Evolutionary conservation across 2,888 invertebrate genomes (phyloP).

Genomic region (Ophioninae sp.): DNA sequence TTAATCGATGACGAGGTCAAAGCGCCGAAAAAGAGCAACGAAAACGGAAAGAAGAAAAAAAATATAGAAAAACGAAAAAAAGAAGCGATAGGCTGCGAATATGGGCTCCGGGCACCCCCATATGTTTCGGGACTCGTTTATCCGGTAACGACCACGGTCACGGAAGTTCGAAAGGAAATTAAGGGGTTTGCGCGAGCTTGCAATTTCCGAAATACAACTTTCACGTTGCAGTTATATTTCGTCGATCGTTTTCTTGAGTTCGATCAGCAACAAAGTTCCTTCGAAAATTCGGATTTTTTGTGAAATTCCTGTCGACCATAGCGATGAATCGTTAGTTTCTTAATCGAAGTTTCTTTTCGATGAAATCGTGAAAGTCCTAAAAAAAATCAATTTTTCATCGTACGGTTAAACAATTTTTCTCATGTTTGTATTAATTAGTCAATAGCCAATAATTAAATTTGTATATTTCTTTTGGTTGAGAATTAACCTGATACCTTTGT

Average conservation of each 20-base stretch:
- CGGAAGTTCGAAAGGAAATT: constrained; percentile 13
- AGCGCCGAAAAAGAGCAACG: constrained; percentile 38
- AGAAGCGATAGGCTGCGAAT: constrained; percentile 48
- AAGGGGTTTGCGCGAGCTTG: constrained; percentile 6
- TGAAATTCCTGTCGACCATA: too few relatives aligned
- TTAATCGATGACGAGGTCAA: constrained; percentile 43
- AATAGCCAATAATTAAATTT: too few relatives aligned
- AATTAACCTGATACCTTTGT: too few relatives aligned
- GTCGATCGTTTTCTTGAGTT: not conserved
- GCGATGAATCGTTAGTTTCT: too few relatives aligned
- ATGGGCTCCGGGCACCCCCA: constrained; percentile 60
- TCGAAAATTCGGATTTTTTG: not conserved
- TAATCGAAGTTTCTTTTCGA: too few relatives aligned
- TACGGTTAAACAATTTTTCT: too few relatives aligned
- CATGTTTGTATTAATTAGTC: too few relatives aligned
- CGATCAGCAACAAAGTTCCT: not conserved
- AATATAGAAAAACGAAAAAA: constrained; percentile 3
- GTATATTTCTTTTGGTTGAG: too few relatives aligned
- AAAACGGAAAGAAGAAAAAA: not conserved
- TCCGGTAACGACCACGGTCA: constrained; percentile 9
- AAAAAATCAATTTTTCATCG: too few relatives aligned
- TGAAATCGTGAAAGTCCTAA: too few relatives aligned
- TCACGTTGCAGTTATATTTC: not conserved
- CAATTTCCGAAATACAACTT: not conserved
- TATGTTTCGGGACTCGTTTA: constrained; percentile 21